These are phyloP conservation scores for Hycleus phaleratus DNA, from an alignment of 1,140 invertebrate species.

Conservation along the genomic window DNA sequence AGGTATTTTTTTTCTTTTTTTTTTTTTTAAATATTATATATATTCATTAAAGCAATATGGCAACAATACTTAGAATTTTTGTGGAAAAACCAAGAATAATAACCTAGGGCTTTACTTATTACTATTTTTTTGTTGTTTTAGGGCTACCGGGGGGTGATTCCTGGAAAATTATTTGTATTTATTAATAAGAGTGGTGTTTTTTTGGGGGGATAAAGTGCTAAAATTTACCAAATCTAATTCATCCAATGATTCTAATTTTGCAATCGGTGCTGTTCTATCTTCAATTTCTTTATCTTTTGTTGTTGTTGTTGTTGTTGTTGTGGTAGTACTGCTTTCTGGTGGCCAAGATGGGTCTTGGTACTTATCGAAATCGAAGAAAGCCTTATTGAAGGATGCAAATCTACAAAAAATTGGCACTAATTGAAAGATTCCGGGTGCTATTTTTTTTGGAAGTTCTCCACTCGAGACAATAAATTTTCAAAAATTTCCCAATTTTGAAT, in stretches of 20 bases:
- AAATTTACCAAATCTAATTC: constrained; percentile 48
- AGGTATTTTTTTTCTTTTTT: too few relatives aligned
- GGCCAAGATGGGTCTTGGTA: constrained; percentile 30
- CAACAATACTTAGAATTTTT: too few relatives aligned
- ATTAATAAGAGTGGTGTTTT: too few relatives aligned
- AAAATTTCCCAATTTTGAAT: too few relatives aligned
- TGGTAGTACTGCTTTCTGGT: constrained; percentile 16
- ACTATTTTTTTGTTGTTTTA: constrained; percentile 34
- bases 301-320: background rate
- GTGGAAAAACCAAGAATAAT: too few relatives aligned
- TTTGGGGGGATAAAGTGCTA: too few relatives aligned
- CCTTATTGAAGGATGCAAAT: constrained; percentile 40
- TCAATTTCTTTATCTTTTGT: constrained; percentile 31
- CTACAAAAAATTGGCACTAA: constrained; percentile 8
- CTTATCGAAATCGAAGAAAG: constrained; percentile 36
- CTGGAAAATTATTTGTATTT: constrained; percentile 19
- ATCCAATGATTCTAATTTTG: constrained; percentile 57
- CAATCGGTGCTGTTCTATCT: constrained; percentile 49
- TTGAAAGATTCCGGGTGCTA: background rate
- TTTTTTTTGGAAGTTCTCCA: too few relatives aligned
- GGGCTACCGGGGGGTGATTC: constrained; percentile 36
- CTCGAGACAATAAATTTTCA: too few relatives aligned
- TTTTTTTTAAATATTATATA: too few relatives aligned
- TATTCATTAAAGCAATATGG: too few relatives aligned
- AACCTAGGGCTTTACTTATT: too few relatives aligned